Evolutionary conservation across 2,113 vertebrate species (phyloP).

Genomic region (Fregata magnificens): DNA sequence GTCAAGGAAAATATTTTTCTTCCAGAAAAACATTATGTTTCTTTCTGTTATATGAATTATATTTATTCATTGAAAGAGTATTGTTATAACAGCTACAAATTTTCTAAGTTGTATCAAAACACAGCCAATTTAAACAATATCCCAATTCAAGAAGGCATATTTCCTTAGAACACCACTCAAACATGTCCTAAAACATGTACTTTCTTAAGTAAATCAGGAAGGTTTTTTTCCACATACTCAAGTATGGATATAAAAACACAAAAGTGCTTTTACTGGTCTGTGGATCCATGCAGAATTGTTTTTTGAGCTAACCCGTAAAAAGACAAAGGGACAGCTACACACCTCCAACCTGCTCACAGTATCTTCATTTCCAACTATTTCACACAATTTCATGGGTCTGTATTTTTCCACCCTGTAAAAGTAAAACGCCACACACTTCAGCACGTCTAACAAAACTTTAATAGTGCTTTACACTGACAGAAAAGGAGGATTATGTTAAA

Average conservation of each 20-base stretch:
- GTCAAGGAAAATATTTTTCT: not conserved
- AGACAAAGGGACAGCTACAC: not conserved
- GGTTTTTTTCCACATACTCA: not conserved
- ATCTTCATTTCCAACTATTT: slow-evolving; percentile 95
- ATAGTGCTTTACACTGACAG: not conserved
- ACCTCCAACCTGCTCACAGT: slow-evolving; percentile 94
- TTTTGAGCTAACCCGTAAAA: not conserved
- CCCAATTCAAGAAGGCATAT: not conserved
- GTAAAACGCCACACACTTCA: not conserved
- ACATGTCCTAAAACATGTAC: not conserved
- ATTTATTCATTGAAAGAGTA: not conserved
- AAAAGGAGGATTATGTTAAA: not conserved
- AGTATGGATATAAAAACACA: not conserved
- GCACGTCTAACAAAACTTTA: fast-evolving
- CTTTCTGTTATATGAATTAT: not conserved
- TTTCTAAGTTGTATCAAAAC: not conserved
- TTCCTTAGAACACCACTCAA: not conserved
- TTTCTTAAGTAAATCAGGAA: not conserved
- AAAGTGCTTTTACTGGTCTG: not conserved
- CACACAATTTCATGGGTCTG: slow-evolving; percentile 84
- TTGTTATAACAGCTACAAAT: not conserved
- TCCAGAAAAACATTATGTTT: not conserved
- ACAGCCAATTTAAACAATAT: not conserved
- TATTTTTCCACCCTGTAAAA: slow-evolving; percentile 94
- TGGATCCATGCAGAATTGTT: not conserved